Evolutionary conservation across 2,797 vertebrate genomes (phyloP).

Genomic region (Epinephelus coioides): DNA sequence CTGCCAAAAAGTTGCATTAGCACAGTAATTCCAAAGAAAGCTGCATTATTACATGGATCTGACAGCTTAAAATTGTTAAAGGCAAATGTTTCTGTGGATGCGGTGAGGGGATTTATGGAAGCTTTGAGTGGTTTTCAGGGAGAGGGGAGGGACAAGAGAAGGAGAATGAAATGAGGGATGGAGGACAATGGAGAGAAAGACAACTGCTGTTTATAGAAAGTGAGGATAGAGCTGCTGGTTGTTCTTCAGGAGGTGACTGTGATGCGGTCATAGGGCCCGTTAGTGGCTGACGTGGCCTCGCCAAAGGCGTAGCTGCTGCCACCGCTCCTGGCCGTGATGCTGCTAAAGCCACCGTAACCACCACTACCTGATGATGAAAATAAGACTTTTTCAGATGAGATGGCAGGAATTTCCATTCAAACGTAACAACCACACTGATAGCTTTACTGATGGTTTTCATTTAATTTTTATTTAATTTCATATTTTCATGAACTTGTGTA

Average conservation of each 20-base stretch:
- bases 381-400: slow-evolving; percentile 13
- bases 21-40: slow-evolving; percentile 1
- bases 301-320: too few relatives aligned
- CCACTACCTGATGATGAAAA: slow-evolving; percentile 32
- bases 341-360: slow-evolving; percentile 19
- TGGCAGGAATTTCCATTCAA: not conserved
- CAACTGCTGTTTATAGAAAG: too few relatives aligned
- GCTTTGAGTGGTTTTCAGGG: not conserved
- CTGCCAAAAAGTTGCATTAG: slow-evolving; percentile 13
- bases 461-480: too few relatives aligned
- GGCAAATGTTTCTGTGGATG: slow-evolving; percentile 29
- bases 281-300: too few relatives aligned
- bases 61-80: slow-evolving; percentile 6
- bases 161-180: slow-evolving; percentile 16
- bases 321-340: not conserved
- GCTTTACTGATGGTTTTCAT: too few relatives aligned
- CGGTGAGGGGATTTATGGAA: slow-evolving; percentile 17
- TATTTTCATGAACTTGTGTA: too few relatives aligned
- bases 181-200: slow-evolving; percentile 16
- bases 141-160: not conserved
- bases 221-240: too few relatives aligned
- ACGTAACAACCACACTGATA: not conserved
- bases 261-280: too few relatives aligned
- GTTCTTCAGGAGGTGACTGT: too few relatives aligned
- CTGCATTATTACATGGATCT: slow-evolving; percentile 1